A percentile compares a stretch with the other conserved stretches of the same genome.
Evolutionary conservation across 2,888 invertebrate genomes (phyloP).

Genomic region (Pterostichus niger): DNA sequence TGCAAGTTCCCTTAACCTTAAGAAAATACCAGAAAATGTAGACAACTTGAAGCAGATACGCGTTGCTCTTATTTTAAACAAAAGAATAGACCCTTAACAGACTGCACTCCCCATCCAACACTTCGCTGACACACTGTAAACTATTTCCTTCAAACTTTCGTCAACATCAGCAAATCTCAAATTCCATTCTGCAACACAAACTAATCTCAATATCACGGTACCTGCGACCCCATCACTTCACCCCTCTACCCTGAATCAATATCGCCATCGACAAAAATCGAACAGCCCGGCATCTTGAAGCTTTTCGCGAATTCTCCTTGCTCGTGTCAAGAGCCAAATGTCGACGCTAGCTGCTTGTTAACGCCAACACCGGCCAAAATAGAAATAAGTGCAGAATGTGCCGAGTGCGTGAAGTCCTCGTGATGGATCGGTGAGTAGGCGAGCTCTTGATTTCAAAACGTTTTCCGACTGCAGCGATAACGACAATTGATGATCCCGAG

Average conservation of each 20-base stretch:
- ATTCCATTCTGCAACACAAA: conserved; percentile 42
- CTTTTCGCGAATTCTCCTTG: conserved; percentile 8
- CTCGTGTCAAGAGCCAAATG: conserved; percentile 34
- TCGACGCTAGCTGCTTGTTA: neutral
- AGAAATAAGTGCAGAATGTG: conserved; percentile 5
- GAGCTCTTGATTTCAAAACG: conserved; percentile 25
- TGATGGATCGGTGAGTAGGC: conserved; percentile 33
- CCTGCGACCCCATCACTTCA: conserved; percentile 5
- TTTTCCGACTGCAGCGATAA: conserved; percentile 32
- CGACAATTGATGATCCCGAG: conserved; percentile 40
- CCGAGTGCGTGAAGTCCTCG: no score
- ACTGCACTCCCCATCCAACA: neutral
- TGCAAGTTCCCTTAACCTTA: no score
- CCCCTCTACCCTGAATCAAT: neutral
- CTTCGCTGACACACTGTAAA: conserved; percentile 39
- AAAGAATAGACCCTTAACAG: conserved; percentile 5
- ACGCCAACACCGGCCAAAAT: neutral
- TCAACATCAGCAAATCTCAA: conserved; percentile 44
- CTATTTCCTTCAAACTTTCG: conserved; percentile 27
- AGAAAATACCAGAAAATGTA: neutral
- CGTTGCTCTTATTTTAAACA: neutral
- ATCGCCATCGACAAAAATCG: conserved; percentile 42
- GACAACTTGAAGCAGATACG: neutral
- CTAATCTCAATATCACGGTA: conserved; percentile 47
- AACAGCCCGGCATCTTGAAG: conserved; percentile 6